A percentile compares a stretch with the other conserved stretches of the same genome.
Evolutionary conservation across 2,888 invertebrate genomes (phyloP).

Genomic region (Julus scanicus): DNA sequence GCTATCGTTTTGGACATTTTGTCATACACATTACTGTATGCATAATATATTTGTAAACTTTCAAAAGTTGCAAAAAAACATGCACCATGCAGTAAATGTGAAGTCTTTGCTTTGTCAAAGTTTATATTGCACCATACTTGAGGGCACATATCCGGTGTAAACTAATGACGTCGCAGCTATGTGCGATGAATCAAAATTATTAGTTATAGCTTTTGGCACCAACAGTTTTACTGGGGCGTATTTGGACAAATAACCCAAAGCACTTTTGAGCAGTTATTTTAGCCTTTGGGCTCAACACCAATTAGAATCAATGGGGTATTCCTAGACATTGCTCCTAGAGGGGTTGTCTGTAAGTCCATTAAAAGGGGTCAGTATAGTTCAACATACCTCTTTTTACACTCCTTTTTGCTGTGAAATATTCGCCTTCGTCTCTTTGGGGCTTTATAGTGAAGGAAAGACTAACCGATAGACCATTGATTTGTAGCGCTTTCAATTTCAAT

Average conservation of each 20-base stretch:
- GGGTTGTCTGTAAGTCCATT: background rate
- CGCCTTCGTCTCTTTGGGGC: conserved; percentile 4
- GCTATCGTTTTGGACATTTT: background rate
- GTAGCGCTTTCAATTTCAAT: too few species aligned
- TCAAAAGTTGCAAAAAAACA: too few species aligned
- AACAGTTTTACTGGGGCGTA: background rate
- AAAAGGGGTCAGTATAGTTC: conserved; percentile 47
- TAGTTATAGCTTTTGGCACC: background rate
- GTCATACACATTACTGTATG: background rate
- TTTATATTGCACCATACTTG: background rate
- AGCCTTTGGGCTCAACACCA: conserved; percentile 7
- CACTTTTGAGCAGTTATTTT: background rate
- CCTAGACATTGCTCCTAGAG: conserved; percentile 17
- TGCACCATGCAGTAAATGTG: background rate
- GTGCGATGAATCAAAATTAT: background rate
- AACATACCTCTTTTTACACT: background rate
- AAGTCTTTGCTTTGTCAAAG: background rate
- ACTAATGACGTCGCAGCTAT: background rate
- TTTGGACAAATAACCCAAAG: background rate
- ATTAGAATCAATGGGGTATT: background rate
- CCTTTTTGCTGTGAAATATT: background rate
- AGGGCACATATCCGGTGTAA: background rate
- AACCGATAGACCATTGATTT: background rate
- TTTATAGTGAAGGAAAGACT: background rate
- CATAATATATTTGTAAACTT: too few species aligned